These are phyloP conservation scores for Cheilosia grossa DNA, from an alignment of 2,888 invertebrate genomes.

Conservation along the genomic window DNA sequence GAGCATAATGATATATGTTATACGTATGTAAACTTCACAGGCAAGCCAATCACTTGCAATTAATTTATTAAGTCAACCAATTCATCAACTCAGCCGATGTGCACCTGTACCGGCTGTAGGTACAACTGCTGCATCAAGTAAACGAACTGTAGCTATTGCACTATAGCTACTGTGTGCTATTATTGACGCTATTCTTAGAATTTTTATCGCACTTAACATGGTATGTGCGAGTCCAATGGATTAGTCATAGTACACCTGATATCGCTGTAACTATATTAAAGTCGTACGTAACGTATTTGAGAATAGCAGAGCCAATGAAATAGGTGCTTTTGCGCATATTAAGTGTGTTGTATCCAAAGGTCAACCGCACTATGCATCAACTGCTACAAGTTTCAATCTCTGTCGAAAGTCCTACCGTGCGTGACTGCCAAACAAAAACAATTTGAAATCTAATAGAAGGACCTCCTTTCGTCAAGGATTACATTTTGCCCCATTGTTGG, in stretches of 20 bases:
- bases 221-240: conserved; percentile 57
- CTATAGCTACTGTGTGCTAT: conserved; percentile 37
- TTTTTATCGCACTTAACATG: conserved; percentile 43
- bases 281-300: conserved; percentile 15
- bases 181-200: conserved; percentile 59
- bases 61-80: background rate
- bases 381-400: conserved; percentile 8
- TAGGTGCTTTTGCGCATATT: conserved; percentile 35
- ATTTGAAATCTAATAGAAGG: conserved; percentile 37
- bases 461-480: conserved; percentile 2
- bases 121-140: conserved; percentile 27
- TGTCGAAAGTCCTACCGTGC: conserved; percentile 45
- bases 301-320: conserved; percentile 36
- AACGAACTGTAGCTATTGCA: conserved; percentile 15
- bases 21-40: background rate
- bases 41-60: background rate
- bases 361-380: conserved; percentile 26
- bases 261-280: conserved; percentile 43
- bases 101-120: conserved; percentile 7
- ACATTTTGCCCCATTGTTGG: background rate
- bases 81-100: background rate
- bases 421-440: conserved; percentile 39
- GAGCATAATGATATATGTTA: too few species aligned
- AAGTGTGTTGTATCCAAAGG: conserved; percentile 20
- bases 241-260: conserved; percentile 57